Evolutionary conservation across 2,113 vertebrate species (phyloP), one percentile per base, ranked within the genome.

Genomic region (Phalacrocorax carbo): DNA sequence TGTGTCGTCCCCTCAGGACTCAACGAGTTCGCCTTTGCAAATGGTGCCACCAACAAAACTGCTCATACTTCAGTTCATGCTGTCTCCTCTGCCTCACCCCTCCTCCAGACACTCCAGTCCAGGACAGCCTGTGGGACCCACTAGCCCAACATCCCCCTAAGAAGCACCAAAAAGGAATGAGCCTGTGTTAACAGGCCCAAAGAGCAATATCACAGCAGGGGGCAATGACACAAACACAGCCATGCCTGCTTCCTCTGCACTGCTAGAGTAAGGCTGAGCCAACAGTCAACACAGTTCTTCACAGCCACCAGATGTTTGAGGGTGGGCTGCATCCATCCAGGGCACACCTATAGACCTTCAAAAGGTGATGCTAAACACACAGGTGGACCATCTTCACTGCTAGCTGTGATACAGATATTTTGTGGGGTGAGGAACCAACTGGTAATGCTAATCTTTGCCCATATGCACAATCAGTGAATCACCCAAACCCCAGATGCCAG

Each of bases 21-120:
- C n/a, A 38, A 11, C 0, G 1, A 49, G 10, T 60, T 76, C 2
- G 0, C 20, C 77, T 20, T 55, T 34, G 60, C 11, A 69, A 38
- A 32, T 2, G 1, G 9, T 48, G 16, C 25, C 57, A 55, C 38
- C 58, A 14, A 49, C 5, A 38, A 90, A 85, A 32, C 5, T 4
- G 3, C 21, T 68, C 4, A 2, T 49, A 11, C 11, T 80, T 55
- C 42, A 79, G 4, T 18, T 69, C 13, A 3, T 19, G 3, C 15
- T 11, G 2, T 42, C 19, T 85, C 29, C 22, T 61, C 54, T 85
- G 25, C 48, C 5, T 48, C 51, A 46, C 32, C 11, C n/a, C 26
- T 57, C 51, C 12, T 30, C 32, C 6, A 7, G 5, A 9, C 1
- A 0, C 4, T 83, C 26, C 32, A 69, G 27, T 20, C 22, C 32